Evolutionary conservation across 2,797 vertebrate species (phyloP), one percentile per base, ranked within the genome.

Genomic region (Melanogrammus aeglefinus): DNA sequence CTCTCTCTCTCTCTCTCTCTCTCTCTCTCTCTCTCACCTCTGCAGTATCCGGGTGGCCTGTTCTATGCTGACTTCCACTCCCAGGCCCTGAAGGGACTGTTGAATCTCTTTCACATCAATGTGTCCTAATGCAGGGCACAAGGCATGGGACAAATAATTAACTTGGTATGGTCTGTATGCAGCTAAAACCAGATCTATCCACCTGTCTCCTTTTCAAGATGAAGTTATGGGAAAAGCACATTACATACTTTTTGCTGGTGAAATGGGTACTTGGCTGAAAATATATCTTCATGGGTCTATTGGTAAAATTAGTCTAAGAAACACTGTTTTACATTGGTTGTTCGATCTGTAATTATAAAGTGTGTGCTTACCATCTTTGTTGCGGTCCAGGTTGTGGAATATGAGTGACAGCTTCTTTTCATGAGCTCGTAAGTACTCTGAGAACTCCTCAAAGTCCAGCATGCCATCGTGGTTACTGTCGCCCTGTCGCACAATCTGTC

Each of bases 41-140:
- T 94, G 94, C 75, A 97, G 91, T 77, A 97, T 96, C 85, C 90
- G 95, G 86, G 94, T 90, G 0, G 96, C 96, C 84, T 97, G 95
- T 77, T 94, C 92, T 79, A 87, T 82, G 0, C 94, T 92, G 80
- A 96, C 93, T 44, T 94, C 88, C 79, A 96, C 88, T 13, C 96
- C 96, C 13, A 96, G 90, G 69, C 91, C 89, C 14, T 85, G 90
- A 78, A 97, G 92, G 13, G 93, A 94, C 76, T 94, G 91, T 84
- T 96, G 95, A 83, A 97, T 96, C 87, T 97, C 96, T 0, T 89
- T 94, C 33, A 93, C 92, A 70, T 97, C 96, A 0, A 97, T 97
- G 39, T 86, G 91, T 86, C 96, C 96, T 97, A 80, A 77, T 35
- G 36, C 5, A 77, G 1, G 86, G 9, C 79, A 63, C 36, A 82